Percentiles rank a stretch among this genome's conserved stretches.
Evolutionary conservation across 2,797 vertebrate genomes (phyloP).

Genomic region (Micropoecilia bifurca): DNA sequence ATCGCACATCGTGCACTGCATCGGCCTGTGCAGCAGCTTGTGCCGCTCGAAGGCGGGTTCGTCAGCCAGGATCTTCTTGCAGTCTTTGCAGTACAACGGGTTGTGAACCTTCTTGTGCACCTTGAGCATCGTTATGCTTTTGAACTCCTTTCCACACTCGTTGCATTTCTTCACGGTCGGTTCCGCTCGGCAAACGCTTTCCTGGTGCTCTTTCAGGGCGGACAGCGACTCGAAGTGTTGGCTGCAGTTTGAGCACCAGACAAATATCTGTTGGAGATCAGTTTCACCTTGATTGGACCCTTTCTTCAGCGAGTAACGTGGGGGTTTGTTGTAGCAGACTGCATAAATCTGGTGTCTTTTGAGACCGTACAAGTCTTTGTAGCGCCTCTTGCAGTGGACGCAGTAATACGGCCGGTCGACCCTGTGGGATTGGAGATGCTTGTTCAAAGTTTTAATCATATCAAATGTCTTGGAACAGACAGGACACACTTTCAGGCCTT

Average conservation of each 20-base stretch:
- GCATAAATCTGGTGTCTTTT: constrained; percentile 80
- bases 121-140: constrained; percentile 76
- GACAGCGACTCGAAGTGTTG: constrained; percentile 72
- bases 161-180: constrained; percentile 57
- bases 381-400: constrained; percentile 76
- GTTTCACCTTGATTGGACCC: constrained; percentile 31
- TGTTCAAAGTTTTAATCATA: constrained; percentile 71
- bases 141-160: constrained; percentile 77
- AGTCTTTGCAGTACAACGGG: constrained; percentile 80
- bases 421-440: constrained; percentile 77
- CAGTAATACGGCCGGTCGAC: constrained; percentile 77
- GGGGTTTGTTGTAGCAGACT: constrained; percentile 73
- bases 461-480: constrained; percentile 69
- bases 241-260: constrained; percentile 79
- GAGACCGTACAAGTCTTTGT: constrained; percentile 78
- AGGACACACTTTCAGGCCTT: constrained; percentile 58
- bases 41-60: constrained; percentile 73
- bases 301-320: constrained; percentile 61
- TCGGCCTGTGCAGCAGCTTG: constrained; percentile 78
- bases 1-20: constrained; percentile 77
- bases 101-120: constrained; percentile 78
- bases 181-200: constrained; percentile 65
- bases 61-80: constrained; percentile 74
- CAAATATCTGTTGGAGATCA: constrained; percentile 58
- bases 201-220: constrained; percentile 72